Evolutionary conservation across 2,797 vertebrate genomes (phyloP).

Genomic region (Sandelia bainsii): DNA sequence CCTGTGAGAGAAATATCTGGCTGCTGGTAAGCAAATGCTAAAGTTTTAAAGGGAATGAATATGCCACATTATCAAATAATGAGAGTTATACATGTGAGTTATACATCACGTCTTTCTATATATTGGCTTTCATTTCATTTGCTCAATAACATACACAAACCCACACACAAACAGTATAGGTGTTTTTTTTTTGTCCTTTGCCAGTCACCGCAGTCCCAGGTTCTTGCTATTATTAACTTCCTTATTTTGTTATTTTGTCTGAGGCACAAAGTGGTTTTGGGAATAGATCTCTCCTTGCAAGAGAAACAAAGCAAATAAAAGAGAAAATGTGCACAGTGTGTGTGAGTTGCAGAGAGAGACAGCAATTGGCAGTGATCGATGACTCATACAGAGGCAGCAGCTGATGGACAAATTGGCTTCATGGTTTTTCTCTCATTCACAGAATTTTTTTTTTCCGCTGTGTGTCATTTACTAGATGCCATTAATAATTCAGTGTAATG

Average conservation of each 20-base stretch:
- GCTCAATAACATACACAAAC: background rate
- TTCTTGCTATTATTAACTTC: constrained; percentile 19
- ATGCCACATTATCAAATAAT: too few relatives aligned
- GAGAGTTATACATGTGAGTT: too few relatives aligned
- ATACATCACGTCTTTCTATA: too few relatives aligned
- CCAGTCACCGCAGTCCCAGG: background rate
- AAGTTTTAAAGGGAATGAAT: too few relatives aligned
- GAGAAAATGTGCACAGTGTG: background rate
- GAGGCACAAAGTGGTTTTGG: constrained; percentile 9
- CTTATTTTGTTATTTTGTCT: constrained; percentile 23
- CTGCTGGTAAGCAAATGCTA: too few relatives aligned
- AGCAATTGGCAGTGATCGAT: constrained; percentile 20
- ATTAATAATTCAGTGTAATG: constrained; percentile 33
- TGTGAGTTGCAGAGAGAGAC: background rate
- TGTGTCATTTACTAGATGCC: background rate
- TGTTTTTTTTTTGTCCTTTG: background rate
- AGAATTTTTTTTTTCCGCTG: background rate
- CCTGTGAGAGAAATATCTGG: background rate
- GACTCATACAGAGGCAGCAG: constrained; percentile 35
- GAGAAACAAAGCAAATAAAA: constrained; percentile 6
- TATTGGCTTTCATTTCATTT: background rate
- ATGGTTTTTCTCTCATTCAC: background rate
- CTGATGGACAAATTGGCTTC: constrained; percentile 19
- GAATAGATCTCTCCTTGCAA: constrained; percentile 1
- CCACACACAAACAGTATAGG: background rate